Conservation (phyloP, 2,113 vertebrate genomes). For the Herpetotheres cachinnans region DNA sequence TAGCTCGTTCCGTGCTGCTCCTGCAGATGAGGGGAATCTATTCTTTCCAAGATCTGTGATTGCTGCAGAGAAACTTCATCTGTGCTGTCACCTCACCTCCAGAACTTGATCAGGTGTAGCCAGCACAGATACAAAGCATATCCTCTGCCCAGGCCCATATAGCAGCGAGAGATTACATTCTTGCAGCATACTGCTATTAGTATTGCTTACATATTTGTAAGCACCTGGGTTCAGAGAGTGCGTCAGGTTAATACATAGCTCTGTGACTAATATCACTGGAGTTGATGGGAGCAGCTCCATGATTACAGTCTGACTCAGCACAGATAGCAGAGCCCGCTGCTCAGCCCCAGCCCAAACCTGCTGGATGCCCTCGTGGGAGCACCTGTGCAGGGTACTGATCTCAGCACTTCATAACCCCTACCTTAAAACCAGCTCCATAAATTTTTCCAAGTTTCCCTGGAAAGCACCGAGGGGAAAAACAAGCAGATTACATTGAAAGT, state of each 20-base stretch:
- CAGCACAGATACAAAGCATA: not conserved
- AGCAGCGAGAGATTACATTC: not conserved
- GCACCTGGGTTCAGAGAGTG: not conserved
- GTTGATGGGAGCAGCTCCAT: not conserved
- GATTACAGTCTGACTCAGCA: not conserved
- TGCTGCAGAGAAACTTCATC: not conserved
- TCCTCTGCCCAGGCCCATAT: accelerated
- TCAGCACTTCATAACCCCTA: not conserved
- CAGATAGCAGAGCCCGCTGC: not conserved
- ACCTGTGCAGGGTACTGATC: accelerated
- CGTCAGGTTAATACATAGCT: not conserved
- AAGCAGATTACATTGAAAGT: not conserved
- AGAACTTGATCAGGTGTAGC: not conserved
- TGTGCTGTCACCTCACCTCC: not conserved
- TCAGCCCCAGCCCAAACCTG: not conserved
- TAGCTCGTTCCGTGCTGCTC: not conserved
- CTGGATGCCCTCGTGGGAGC: accelerated
- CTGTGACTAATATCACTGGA: not conserved
- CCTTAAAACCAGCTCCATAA: not conserved
- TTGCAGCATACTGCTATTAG: not conserved
- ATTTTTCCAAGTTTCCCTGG: not conserved
- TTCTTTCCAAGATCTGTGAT: not conserved
- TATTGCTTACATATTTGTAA: not conserved
- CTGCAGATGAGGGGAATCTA: not conserved
- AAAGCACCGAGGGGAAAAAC: not conserved